Evolutionary conservation across 2,113 vertebrate species (phyloP), one percentile per base, ranked within the genome.

Genomic region (Melanostigma gelatinosum): DNA sequence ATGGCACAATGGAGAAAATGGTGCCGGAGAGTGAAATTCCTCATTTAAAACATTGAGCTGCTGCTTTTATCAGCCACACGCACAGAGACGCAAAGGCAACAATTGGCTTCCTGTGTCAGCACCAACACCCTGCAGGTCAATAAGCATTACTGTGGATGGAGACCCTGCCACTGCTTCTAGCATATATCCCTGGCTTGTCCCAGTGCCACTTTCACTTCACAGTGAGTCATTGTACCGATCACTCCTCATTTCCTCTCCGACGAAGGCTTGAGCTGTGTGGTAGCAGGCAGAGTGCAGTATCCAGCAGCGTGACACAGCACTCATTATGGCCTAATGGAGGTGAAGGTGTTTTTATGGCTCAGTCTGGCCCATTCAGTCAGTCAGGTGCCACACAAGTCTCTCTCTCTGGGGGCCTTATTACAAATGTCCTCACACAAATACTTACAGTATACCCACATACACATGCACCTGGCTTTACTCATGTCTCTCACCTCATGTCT

Each of bases 191-290:
- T 83, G 77, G 77, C 75, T 89, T 85, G 66, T 84, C 80, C 75
- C 66, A 66, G 75, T 83, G 82, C 89, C 85, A 85, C 80, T 87
- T 93, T 50, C 64, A 79, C 79, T 85, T 88, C 83, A 93, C 93
- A 94, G 88, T 92, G 88, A 92, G 68, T 87, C 90, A 93, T 93
- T 94, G 93, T 94, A 84, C 75, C 82, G n/a, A 86, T 90, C 89
- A 71, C 72, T 84, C 78, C 83, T 88, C 73, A 90, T 93, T 93
- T 93, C 92, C 91, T 90, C 65, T 44, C 10, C 24, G 8, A 65
- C 73, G 88, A 86, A n/a, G 50, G 81, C 79, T 67, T 77, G 65
- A 44, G 86, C 77, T 84, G 73, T 83, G 75, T 83, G 86, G 63
- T 75, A 79, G 85, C 63, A 85, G 83, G 72, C 77, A 76, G 67